Evolutionary conservation across 1,140 invertebrate species (phyloP).

Genomic region (Sinella curviseta): DNA sequence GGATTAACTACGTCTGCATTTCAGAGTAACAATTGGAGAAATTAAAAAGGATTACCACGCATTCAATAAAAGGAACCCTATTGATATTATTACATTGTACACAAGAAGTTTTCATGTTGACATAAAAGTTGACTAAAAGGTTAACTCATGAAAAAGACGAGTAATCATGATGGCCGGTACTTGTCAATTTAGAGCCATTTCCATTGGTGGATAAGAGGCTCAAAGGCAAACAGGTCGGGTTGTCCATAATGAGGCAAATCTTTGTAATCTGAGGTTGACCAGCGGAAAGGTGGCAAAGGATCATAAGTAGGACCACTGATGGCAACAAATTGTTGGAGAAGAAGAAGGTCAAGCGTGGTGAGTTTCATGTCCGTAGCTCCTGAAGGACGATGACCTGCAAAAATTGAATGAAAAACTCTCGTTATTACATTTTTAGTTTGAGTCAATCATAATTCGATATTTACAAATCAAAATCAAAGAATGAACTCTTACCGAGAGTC

Average conservation of each 20-base stretch:
- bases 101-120: too few relatives aligned
- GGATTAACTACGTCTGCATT: too few relatives aligned
- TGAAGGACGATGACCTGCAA: conserved; percentile 57
- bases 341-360: conserved; percentile 53
- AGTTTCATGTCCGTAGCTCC: conserved; percentile 67
- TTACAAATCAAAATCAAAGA: not conserved
- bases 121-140: too few relatives aligned
- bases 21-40: too few relatives aligned
- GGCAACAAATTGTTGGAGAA: conserved; percentile 60
- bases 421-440: conserved; percentile 7
- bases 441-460: not conserved
- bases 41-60: too few relatives aligned
- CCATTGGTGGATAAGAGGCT: conserved; percentile 60
- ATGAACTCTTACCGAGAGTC: conserved; percentile 35
- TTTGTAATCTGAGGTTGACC: conserved; percentile 68
- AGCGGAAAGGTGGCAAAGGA: conserved; percentile 67
- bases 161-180: too few relatives aligned
- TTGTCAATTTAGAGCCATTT: conserved; percentile 49
- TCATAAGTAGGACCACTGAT: conserved; percentile 61
- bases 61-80: too few relatives aligned
- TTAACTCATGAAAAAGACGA: too few relatives aligned
- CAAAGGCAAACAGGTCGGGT: conserved; percentile 73
- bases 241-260: conserved; percentile 70
- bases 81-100: too few relatives aligned
- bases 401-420: conserved; percentile 22